Base-by-base conservation (phyloP, 1,140 invertebrate species). In the Sitobion miscanthi region DNA sequence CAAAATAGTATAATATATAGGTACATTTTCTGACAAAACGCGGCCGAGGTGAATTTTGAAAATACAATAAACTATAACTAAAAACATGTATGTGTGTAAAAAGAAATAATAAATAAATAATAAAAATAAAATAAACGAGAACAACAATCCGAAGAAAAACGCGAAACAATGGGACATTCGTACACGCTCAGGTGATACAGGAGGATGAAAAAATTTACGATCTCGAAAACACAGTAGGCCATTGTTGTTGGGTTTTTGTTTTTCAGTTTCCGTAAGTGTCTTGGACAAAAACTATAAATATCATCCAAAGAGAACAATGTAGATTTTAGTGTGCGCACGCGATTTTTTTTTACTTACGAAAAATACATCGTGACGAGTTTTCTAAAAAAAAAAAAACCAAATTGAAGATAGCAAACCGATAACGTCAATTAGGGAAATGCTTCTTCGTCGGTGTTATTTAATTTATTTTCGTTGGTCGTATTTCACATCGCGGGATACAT, bases 161-260 rank as follows among this genome's bases (percentile, higher is more conserved):
- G 82, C 25, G 38, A 93, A 93, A 93, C 91, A 93, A 93, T 93
- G 82, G 91, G 47, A 52, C 82, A 86, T 57, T 86, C 49, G 91
- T 86, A 86, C 42, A 25, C 45, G 88, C 52, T 20, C 14, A 20
- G 11, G 35, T 20, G 82, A n/a, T n/a, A 11, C n/a, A n/a, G 90
- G 7, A 86, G 47, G 82, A 93, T 42, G 49, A 85, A 93, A 85
- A 83, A 93, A 93, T 93, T 93, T 93, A 93, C 82, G 91, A 93
- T 93, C 91, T 93, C 52, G 91, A 93, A 92, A 93, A 93, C 82
- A 93, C 91, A 93, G 91, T 93, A 93, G 82, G 82, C 91, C 82
- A 93, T 93, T 93, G 91, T 93, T 93, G 21, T 86, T 85, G 47
- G 25, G 57, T 91, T 85, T 83, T 82, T 38, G 49, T 54, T 77